Evolutionary conservation across 2,797 vertebrate genomes (phyloP), one percentile per base, ranked within the genome.

Genomic region (Vultur gryphus): DNA sequence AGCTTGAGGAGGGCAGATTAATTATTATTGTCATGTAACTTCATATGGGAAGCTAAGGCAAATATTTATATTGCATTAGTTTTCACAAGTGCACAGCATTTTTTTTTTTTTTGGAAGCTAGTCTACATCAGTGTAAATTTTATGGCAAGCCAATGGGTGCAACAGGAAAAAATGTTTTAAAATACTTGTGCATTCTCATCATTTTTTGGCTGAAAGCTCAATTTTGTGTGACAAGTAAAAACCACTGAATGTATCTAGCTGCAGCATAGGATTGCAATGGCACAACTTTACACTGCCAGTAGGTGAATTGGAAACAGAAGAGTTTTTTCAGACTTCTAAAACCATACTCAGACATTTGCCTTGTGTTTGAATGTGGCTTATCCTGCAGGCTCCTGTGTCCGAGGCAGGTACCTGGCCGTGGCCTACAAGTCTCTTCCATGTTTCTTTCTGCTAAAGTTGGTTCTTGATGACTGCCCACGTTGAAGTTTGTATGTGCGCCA

Each of bases 351-450:
- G 55, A 17, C 20, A 13, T 62, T 72, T 83, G 9, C 24, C 23
- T 48, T 78, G 29, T 61, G 57, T 71, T 64, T 44, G 48, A 69
- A 4, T 37, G 39, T 0, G 2, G 48, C 10, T 82, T 67, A 24
- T 3, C 6, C 31, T 55, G 15, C 48, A 54, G n/a, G 17, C 46
- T 76, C 31, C 0, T 0, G 7, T 66, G 31, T 62, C 35, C 0
- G 1, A 69, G 35, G 28, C 24, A 51, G 49, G 35, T 52, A 29
- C 13, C 39, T 80, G 55, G 6, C 52, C 0, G 0, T 65, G 41
- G 33, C 28, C 54, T 72, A 8, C 6, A 39, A n/a, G 16, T 35
- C 24, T 24, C 25, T 70, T 57, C 29, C 37, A 2, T 43, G 39
- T 14, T 46, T 69, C 58, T 71, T 84, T 26, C 29, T 46, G 28